Evolutionary conservation across 1,140 invertebrate genomes (phyloP).

Genomic region (Drosophila sechellia): DNA sequence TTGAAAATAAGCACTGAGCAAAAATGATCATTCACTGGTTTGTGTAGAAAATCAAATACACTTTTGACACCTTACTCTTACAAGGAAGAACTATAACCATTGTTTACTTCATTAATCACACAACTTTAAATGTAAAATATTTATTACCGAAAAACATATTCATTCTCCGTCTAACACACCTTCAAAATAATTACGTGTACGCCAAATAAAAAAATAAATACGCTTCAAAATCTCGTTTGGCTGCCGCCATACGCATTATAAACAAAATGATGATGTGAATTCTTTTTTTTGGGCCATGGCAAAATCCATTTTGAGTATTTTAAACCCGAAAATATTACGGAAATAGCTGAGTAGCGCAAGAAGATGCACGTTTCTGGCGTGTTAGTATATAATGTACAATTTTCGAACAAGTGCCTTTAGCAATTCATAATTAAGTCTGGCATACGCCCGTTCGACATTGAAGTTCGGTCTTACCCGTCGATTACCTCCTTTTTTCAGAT

Average conservation of each 20-base stretch:
- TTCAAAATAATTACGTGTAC: constrained; percentile 12
- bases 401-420: constrained; percentile 17
- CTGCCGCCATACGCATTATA: constrained; percentile 43
- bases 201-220: background rate
- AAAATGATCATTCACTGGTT: background rate
- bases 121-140: background rate
- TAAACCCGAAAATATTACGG: constrained; percentile 41
- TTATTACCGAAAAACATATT: constrained; percentile 7
- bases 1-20: constrained; percentile 21
- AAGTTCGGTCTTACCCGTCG: constrained; percentile 10
- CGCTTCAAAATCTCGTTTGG: constrained; percentile 18
- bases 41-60: background rate
- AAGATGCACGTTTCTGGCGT: constrained; percentile 39
- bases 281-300: constrained; percentile 53
- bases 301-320: constrained; percentile 39
- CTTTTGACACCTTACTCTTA: background rate
- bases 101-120: background rate
- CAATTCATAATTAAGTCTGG: constrained; percentile 39
- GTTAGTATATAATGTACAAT: constrained; percentile 4
- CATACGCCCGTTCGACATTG: constrained; percentile 45
- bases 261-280: constrained; percentile 43
- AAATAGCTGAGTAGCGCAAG: constrained; percentile 40
- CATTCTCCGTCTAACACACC: constrained; percentile 20
- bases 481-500: constrained; percentile 7
- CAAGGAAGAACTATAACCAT: background rate